Base-by-base conservation (phyloP, 1,140 invertebrate genomes). In the Telenomus remus region DNA sequence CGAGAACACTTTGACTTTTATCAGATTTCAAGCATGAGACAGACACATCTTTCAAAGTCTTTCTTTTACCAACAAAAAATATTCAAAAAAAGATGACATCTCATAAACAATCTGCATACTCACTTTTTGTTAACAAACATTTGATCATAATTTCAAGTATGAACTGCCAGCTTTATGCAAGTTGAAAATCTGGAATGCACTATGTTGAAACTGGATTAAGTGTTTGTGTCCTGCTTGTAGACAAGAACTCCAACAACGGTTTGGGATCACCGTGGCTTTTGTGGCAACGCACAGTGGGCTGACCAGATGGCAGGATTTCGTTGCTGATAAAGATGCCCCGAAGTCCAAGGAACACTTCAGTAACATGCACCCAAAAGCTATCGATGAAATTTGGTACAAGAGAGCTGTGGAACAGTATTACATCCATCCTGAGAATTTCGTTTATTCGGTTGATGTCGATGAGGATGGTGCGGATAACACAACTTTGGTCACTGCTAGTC, bases 341-440 rank as follows among this genome's bases (percentile, higher is more conserved):
- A 50, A 78, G 5, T 66, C 80, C 0, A 80, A 84, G 0, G 82
- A 88, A 19, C 86, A 87, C 39, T 88, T 88, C 43, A 86, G 85
- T 44, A 82, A 80, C 8, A 49, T 85, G 47, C 81, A 88, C 59
- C 73, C 85, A 0, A 80, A 91, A 51, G 94, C 96, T 0, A 96
- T 96, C 43, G 95, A 98, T 82, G 96, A 98, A 84, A 90, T 95
- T 6, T 98, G 96, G 95, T 99, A 99, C 84, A 93, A 93, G 73
- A 90, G 96, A 48, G 96, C 97, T 0, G 96, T 98, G 0, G 96
- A 98, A 76, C 95, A 96, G 72, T 92, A 96, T 86, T 93, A 93
- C 80, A 87, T 94, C 19, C 91, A 95, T 51, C 91, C 92, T 0
- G 91, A 94, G 1, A 95, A 94, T 75, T 97, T 96, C 82, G 95